These are phyloP conservation scores for Euborellia annulipes DNA, from an alignment of 1,140 invertebrate genomes.

Conservation along the genomic window DNA sequence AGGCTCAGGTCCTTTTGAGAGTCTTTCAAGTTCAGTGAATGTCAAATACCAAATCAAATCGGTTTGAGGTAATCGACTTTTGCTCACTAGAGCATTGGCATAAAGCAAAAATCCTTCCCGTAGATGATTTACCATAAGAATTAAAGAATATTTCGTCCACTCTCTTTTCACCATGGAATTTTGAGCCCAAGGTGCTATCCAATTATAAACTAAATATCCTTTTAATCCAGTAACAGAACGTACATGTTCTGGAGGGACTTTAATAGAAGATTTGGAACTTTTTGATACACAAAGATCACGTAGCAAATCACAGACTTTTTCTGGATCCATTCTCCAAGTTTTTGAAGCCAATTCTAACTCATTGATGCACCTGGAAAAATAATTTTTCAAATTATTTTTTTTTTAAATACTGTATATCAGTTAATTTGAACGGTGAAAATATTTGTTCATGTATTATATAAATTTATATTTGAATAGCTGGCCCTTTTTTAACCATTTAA, in stretches of 20 bases:
- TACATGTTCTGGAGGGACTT: no score
- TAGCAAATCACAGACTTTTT: conserved; percentile 9
- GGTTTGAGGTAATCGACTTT: conserved; percentile 44
- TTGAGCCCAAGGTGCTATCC: conserved; percentile 30
- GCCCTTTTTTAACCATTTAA: no score
- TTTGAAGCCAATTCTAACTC: conserved; percentile 48
- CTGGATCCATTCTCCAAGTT: conserved; percentile 47
- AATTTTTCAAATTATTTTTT: no score
- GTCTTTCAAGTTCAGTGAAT: conserved; percentile 40
- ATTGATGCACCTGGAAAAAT: conserved; percentile 15
- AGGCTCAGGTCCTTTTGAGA: conserved; percentile 29
- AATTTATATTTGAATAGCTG: no score
- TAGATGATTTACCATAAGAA: conserved; percentile 40
- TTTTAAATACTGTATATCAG: no score
- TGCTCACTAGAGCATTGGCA: conserved; percentile 36
- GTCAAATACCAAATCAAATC: conserved; percentile 56
- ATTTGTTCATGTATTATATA: no score
- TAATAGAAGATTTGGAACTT: no score
- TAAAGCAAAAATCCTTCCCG: conserved; percentile 41
- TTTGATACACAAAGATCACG: no score
- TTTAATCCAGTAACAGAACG: no score
- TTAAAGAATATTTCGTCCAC: conserved; percentile 43
- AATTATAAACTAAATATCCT: background rate
- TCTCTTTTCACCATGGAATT: conserved; percentile 45
- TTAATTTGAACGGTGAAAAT: no score